Conservation (phyloP, 2,797 vertebrate species). For the Pseudocheirus occidentalis region DNA sequence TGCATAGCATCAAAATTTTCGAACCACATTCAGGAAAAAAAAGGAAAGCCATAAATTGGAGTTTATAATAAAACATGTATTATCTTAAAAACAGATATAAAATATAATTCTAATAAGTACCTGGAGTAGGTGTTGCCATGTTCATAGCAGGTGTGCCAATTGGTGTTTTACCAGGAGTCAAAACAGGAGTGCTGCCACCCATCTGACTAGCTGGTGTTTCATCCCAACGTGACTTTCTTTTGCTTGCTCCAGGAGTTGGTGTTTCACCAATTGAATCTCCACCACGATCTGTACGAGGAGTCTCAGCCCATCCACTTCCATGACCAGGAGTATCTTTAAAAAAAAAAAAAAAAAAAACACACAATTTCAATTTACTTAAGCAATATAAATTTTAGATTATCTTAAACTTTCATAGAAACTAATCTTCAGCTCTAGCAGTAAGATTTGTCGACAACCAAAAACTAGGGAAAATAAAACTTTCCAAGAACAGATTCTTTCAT, state of each 20-base stretch:
- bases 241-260: slow-evolving; percentile 97
- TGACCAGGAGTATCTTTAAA: slow-evolving; percentile 95
- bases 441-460: not conserved
- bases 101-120: slow-evolving; percentile 78
- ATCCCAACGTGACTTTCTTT: slow-evolving; percentile 99
- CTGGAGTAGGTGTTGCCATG: slow-evolving; percentile 99
- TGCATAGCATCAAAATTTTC: not conserved
- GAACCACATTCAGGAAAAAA: not conserved
- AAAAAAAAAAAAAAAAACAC: slow-evolving; percentile 49
- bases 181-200: slow-evolving; percentile 97
- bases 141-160: slow-evolving; percentile 99
- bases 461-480: not conserved
- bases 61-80: slow-evolving; percentile 2
- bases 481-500: not conserved
- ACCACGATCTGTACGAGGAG: slow-evolving; percentile 96
- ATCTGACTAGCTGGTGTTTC: slow-evolving; percentile 99
- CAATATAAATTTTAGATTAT: not conserved
- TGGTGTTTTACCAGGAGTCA: slow-evolving; percentile 98
- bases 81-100: slow-evolving; percentile 11
- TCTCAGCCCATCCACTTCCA: slow-evolving; percentile 98
- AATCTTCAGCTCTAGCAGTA: not conserved
- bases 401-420: not conserved
- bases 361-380: slow-evolving; percentile 41
- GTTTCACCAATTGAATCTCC: slow-evolving; percentile 98
- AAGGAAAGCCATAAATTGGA: not conserved